A percentile compares a stretch with the other conserved stretches of the same genome.
These are phyloP conservation scores for Solenopsis fugax DNA, from an alignment of 1,140 invertebrate genomes.

Conservation along the genomic window DNA sequence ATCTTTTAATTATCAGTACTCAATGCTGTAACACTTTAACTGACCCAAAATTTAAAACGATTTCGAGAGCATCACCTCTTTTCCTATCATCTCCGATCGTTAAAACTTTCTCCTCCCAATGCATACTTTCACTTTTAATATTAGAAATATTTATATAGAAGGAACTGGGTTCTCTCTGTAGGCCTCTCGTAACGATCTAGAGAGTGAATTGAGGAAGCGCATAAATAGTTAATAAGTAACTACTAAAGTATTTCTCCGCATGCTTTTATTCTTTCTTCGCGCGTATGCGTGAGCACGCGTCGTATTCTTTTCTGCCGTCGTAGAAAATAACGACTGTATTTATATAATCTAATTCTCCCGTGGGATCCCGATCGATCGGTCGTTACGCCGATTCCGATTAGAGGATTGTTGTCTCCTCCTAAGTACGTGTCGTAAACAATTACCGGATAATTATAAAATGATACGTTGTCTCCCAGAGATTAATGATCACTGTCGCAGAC, in stretches of 20 bases:
- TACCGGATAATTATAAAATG: slow-evolving; percentile 47
- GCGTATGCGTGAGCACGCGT: not conserved
- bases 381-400: slow-evolving; percentile 17
- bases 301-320: not conserved
- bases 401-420: not conserved
- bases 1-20: not conserved
- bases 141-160: not conserved
- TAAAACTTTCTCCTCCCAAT: slow-evolving; percentile 22
- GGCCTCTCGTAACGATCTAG: not conserved
- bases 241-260: not conserved
- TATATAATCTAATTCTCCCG: slow-evolving; percentile 19
- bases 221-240: slow-evolving; percentile 15
- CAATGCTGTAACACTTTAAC: slow-evolving; percentile 11
- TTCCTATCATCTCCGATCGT: not conserved
- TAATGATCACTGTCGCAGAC: slow-evolving; percentile 36
- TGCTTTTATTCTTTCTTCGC: not conserved
- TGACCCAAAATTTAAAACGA: not conserved
- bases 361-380: slow-evolving; percentile 4
- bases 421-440: slow-evolving; percentile 25
- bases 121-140: slow-evolving; percentile 28
- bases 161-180: not conserved
- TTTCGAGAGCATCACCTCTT: not conserved
- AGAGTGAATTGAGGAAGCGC: slow-evolving; percentile 10
- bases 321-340: not conserved
- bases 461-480: slow-evolving; percentile 36